A percentile compares a stretch with the other conserved stretches of the same genome.
phyloP scores from a whole-genome alignment of 2,888 invertebrate genomes.

The Ptychoptera albimana region DNA sequence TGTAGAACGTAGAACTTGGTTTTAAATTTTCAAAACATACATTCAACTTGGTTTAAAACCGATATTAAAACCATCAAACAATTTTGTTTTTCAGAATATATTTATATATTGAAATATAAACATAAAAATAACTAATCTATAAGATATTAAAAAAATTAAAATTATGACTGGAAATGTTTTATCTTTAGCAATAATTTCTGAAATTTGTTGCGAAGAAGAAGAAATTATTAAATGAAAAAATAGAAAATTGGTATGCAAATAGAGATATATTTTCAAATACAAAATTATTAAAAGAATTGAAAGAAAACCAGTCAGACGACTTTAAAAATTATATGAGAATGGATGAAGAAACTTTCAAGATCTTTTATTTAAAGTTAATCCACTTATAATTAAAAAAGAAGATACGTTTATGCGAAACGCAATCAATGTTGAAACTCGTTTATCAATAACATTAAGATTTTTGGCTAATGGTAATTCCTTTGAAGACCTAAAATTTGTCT shows the following conservation, averaged over 20 bases:
- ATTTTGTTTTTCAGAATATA: no score
- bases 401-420: constrained; percentile 12
- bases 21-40: no score
- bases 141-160: no score
- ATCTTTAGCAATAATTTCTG: no score
- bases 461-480: constrained; percentile 13
- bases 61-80: no score
- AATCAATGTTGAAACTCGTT: constrained; percentile 11
- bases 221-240: not conserved
- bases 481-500: constrained; percentile 12
- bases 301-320: not conserved
- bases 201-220: not conserved
- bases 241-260: not conserved
- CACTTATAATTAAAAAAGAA: constrained; percentile 9
- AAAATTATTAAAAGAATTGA: not conserved
- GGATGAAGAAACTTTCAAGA: not conserved
- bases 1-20: no score
- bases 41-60: no score
- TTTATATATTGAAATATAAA: no score
- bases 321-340: not conserved
- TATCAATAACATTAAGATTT: constrained; percentile 12
- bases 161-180: no score
- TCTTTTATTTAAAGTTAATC: not conserved
- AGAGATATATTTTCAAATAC: not conserved
- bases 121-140: no score